Percentiles rank a stretch among this genome's conserved stretches.
These are phyloP conservation scores for Perca fluviatilis DNA, from an alignment of 2,113 vertebrate species.

Conservation along the genomic window DNA sequence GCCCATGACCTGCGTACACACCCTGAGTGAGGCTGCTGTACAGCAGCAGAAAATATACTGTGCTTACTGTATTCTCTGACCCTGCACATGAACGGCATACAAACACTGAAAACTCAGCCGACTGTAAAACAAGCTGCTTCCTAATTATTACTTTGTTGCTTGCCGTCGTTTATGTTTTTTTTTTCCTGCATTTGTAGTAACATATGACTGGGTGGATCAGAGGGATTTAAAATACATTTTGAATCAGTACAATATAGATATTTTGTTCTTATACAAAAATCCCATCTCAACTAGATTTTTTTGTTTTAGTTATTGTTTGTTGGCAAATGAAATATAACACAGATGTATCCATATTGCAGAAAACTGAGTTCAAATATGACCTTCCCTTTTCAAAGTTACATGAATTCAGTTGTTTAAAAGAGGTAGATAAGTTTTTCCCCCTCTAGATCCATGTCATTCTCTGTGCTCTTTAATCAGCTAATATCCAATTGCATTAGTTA, in stretches of 20 bases:
- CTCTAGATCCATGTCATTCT: slow-evolving; percentile 22
- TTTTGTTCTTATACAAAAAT: not conserved
- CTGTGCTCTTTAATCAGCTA: slow-evolving; percentile 43
- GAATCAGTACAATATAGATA: not conserved
- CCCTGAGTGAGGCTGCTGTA: slow-evolving; percentile 61
- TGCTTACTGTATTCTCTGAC: slow-evolving; percentile 59
- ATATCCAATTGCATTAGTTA: slow-evolving; percentile 31
- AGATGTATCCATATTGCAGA: not conserved
- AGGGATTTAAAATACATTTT: not conserved
- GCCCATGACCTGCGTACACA: slow-evolving; percentile 71
- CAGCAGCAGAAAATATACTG: slow-evolving; percentile 50
- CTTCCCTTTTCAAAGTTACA: not conserved
- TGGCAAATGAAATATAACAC: not conserved
- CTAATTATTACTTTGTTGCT: slow-evolving; percentile 37
- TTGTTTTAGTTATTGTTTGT: not conserved
- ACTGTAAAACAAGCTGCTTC: slow-evolving; percentile 38
- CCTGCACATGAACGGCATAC: not conserved
- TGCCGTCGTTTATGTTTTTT: not conserved
- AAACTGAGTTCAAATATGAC: not conserved
- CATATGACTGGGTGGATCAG: not conserved
- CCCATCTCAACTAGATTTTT: not conserved
- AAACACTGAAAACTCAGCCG: slow-evolving; percentile 22
- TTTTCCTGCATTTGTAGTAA: not conserved
- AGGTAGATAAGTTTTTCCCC: not conserved
- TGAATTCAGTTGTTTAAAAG: not conserved